Evolutionary conservation across 2,888 invertebrate species (phyloP), one percentile per base, ranked within the genome.

Genomic region (Eubasilissa splendida): DNA sequence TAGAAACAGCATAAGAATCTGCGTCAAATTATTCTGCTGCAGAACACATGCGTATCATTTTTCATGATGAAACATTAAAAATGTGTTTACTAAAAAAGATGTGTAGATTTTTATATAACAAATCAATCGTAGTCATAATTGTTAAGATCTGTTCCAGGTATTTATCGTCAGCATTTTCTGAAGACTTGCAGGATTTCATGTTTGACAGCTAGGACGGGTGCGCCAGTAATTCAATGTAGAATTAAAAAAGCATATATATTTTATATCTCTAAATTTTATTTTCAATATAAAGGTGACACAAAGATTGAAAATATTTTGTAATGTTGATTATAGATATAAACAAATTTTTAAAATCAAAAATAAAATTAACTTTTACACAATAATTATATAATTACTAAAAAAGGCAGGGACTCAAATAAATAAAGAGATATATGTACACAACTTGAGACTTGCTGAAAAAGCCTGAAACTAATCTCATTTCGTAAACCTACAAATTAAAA

Each of bases 251-350:
- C 8, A 8, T 9, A 50, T 42, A n/a, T 73, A 7, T 71, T 73
- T 73, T 73, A 58, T n/a, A 58, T 73, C 71, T 73, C 71, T 73
- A 73, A 73, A 56, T 56, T 73, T 73, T 73, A 73, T 73, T 73
- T 73, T 73, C 71, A 73, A 73, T 73, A 73, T 73, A 73, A 73
- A 73, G 71, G 54, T 73, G 71, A 73, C 71, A 73, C 71, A 73
- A 56, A 73, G 71, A 73, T 73, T 73, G 71, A 73, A 73, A 73
- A 73, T 73, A 73, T 73, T 56, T 73, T 70, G 70, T 54, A 70
- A 70, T 53, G 68, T 71, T 71, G 71, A 71, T 71, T 71, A 73
- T 42, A 31, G 50, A 73, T 56, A 73, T 54, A 73, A 73, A 68
- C 56, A 22, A 70, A 73, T 54, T 73, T 56, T 12, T 56, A 73